Evolutionary conservation across 2,888 invertebrate species (phyloP).

Genomic region (Terebella lapidaria): DNA sequence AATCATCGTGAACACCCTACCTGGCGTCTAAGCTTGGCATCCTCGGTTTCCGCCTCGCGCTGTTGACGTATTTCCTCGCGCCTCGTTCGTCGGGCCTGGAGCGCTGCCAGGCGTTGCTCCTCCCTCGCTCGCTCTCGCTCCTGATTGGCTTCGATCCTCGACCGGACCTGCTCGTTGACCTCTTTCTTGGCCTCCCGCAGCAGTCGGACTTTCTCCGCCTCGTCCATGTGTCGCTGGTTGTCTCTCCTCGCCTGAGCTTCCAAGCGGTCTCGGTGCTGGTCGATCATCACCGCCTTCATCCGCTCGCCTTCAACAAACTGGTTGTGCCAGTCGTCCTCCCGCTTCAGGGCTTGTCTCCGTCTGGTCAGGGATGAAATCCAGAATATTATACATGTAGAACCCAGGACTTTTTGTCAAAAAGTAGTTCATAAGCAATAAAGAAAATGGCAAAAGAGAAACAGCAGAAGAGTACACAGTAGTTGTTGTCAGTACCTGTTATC

Average conservation of each 20-base stretch:
- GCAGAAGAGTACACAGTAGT: no score
- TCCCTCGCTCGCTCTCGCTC: neutral
- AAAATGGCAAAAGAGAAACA: no score
- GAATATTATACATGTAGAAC: no score
- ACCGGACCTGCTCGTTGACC: slow-evolving; percentile 2
- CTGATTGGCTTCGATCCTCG: neutral
- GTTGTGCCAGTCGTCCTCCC: neutral
- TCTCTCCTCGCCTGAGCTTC: neutral
- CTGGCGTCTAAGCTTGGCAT: neutral
- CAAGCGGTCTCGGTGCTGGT: neutral
- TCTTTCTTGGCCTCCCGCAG: slow-evolving; percentile 2
- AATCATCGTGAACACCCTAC: neutral
- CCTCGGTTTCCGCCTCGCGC: neutral
- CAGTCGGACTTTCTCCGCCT: neutral
- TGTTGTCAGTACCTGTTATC: no score
- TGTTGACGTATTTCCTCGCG: neutral
- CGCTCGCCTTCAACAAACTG: neutral
- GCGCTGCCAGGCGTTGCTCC: slow-evolving; percentile 1
- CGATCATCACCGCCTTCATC: neutral
- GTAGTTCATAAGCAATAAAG: no score
- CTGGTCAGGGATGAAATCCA: no score
- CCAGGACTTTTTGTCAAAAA: no score
- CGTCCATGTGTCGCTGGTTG: neutral
- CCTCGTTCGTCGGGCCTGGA: neutral
- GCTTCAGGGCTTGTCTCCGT: neutral